Conservation (phyloP, 2,797 vertebrate genomes). For the Dipus sagitta region DNA sequence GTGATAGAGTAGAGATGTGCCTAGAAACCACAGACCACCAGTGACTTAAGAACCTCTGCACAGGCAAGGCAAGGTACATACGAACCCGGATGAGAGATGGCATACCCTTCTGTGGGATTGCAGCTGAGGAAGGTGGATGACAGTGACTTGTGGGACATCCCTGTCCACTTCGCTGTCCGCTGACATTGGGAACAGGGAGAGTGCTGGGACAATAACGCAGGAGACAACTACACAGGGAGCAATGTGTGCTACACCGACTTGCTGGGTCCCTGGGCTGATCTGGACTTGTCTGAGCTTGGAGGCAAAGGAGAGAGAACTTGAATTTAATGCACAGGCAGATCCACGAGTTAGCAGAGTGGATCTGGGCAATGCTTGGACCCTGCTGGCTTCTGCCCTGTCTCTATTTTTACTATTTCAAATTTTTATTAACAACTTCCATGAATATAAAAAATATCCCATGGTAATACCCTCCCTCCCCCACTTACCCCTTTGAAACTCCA, state of each 20-base stretch:
- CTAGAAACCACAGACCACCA: neutral
- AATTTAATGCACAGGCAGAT: neutral
- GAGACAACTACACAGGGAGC: constrained; percentile 92
- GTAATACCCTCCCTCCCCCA: too few species aligned
- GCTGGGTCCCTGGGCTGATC: neutral
- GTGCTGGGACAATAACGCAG: constrained; percentile 96
- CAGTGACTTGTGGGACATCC: constrained; percentile 85
- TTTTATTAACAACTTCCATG: too few species aligned
- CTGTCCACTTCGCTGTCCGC: too few species aligned
- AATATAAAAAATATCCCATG: too few species aligned
- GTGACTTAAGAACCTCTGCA: neutral
- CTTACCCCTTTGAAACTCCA: too few species aligned
- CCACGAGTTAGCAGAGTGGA: neutral
- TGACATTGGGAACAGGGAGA: constrained; percentile 89
- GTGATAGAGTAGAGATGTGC: neutral
- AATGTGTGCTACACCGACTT: constrained; percentile 75
- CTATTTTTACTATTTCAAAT: too few species aligned
- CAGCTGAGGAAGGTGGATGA: too few species aligned
- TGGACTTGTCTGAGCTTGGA: rapidly evolving
- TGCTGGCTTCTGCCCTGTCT: neutral
- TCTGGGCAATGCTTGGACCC: neutral
- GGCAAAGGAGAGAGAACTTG: neutral
- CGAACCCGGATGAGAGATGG: neutral
- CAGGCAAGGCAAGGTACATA: neutral
- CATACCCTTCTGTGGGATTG: neutral